phyloP scores from a whole-genome alignment of 64 coral and sea anemone species.

The Orbicella faveolata region DNA sequence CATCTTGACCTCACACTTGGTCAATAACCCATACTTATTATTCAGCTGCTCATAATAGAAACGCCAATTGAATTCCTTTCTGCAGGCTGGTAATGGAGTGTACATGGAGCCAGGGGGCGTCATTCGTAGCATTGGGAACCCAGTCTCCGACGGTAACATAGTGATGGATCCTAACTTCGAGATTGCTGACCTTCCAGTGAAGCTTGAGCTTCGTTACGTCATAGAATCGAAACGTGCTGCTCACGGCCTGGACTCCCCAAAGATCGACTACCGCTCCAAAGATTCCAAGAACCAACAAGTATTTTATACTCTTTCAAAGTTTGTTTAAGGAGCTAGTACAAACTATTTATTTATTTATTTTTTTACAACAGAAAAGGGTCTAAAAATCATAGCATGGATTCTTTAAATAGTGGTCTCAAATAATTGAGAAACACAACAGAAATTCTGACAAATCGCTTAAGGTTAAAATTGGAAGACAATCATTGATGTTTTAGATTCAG shows the following conservation, averaged over 20 bases:
- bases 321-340: not conserved
- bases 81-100: constrained; percentile 54
- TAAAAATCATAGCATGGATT: too few relatives aligned
- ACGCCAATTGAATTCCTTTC: not conserved
- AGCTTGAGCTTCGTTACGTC: constrained; percentile 85
- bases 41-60: too few relatives aligned
- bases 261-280: constrained; percentile 46
- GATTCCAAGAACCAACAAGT: constrained; percentile 62
- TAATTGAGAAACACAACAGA: too few relatives aligned
- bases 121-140: constrained; percentile 52
- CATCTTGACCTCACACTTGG: too few relatives aligned
- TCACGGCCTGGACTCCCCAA: constrained; percentile 76
- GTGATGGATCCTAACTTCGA: constrained; percentile 82
- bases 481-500: too few relatives aligned
- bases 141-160: constrained; percentile 44
- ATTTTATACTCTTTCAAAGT: constrained; percentile 5
- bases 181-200: constrained; percentile 88
- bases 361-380: too few relatives aligned
- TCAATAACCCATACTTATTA: too few relatives aligned
- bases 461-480: too few relatives aligned
- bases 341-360: not conserved
- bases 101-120: constrained; percentile 69
- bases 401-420: too few relatives aligned
- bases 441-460: too few relatives aligned
- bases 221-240: constrained; percentile 89